phyloP scores from a whole-genome alignment of 2,797 vertebrate genomes.

The Aulostomus chinensis region DNA sequence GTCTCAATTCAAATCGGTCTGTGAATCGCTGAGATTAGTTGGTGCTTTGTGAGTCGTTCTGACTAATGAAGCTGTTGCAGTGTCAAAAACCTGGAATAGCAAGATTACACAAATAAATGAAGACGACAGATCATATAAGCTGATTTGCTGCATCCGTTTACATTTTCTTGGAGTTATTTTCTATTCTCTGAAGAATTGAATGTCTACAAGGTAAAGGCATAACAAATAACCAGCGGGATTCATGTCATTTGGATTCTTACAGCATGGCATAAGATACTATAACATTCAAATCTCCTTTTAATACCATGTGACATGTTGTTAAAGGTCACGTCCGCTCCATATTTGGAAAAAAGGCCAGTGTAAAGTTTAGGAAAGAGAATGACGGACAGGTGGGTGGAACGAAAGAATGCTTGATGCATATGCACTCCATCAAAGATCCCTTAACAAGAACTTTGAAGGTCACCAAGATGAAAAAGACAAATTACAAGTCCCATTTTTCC shows the following conservation, averaged over 20 bases:
- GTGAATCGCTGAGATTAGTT: no score
- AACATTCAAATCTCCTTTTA: constrained; percentile 22
- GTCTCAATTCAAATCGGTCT: no score
- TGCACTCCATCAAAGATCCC: constrained; percentile 9
- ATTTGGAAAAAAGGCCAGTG: constrained; percentile 19
- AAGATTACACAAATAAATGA: constrained; percentile 31
- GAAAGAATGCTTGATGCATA: constrained; percentile 27
- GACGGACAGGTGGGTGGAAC: constrained; percentile 22
- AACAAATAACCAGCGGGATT: no score
- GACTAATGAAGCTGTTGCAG: constrained; percentile 26
- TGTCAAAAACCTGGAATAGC: constrained; percentile 15
- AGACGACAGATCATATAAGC: no score
- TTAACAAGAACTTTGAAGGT: constrained; percentile 57
- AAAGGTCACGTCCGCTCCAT: constrained; percentile 45
- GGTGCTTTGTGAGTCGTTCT: no score
- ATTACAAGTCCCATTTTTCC: constrained; percentile 42
- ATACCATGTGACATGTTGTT: constrained; percentile 23
- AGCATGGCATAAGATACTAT: constrained; percentile 26
- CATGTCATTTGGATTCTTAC: background rate
- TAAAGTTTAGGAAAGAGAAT: constrained; percentile 21
- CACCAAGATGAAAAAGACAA: constrained; percentile 55
- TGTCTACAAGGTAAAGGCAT: no score
- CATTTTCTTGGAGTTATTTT: no score
- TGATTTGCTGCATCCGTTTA: constrained; percentile 21
- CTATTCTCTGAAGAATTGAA: no score